A percentile compares a stretch with the other conserved stretches of the same genome.
Evolutionary conservation across 35 echinoderm and acorn worm species (phyloP).

Genomic region (Strongylocentrotus purpuratus): DNA sequence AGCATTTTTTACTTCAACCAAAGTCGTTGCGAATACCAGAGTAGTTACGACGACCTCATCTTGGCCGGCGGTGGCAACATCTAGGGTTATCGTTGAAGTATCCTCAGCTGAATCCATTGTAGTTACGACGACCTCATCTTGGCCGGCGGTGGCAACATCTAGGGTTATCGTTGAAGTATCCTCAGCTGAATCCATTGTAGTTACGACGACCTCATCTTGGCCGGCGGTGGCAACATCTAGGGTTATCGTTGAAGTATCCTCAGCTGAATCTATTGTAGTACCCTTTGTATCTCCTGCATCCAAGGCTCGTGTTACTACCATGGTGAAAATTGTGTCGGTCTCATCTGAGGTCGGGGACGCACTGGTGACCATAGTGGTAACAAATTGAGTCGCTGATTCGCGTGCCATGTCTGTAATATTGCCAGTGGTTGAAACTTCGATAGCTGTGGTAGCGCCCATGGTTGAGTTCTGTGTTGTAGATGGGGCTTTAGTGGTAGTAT

Average conservation of each 20-base stretch:
- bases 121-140: neutral
- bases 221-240: neutral
- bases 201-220: neutral
- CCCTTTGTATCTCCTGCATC: neutral
- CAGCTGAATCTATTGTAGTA: neutral
- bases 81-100: neutral
- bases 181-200: neutral
- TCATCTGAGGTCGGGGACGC: neutral
- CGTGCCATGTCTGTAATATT: neutral
- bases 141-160: neutral
- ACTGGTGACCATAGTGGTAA: neutral
- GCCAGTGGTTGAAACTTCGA: neutral
- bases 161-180: neutral
- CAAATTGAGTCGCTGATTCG: neutral
- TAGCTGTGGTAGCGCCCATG: neutral
- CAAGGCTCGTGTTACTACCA: neutral
- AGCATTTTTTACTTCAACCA: neutral
- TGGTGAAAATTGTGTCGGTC: neutral
- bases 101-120: neutral
- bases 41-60: neutral
- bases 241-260: neutral
- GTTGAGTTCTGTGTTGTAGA: too few relatives aligned
- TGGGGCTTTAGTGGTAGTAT: too few relatives aligned
- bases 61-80: neutral
- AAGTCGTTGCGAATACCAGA: neutral